Evolutionary conservation across 2,797 vertebrate species (phyloP), one percentile per base, ranked within the genome.

Genomic region (Denticeps clupeoides): DNA sequence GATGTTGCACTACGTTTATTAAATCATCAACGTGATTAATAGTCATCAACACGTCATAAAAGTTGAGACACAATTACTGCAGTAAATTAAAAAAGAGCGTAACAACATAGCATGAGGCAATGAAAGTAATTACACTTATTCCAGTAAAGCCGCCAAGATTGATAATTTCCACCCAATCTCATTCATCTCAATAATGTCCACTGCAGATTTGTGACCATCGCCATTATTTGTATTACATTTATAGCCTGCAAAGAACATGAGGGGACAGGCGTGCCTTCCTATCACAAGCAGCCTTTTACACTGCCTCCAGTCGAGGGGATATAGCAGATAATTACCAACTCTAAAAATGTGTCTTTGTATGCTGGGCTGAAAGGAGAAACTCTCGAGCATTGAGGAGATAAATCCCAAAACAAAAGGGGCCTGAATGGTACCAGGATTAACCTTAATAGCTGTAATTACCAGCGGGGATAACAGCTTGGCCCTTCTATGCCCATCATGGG

Each of bases 331-430:
- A 84, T 79, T 74, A 73, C 67, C 68, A 78, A 74, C 63, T 75
- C 64, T 74, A 73, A 80, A 74, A 61, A 69, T 71, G 69, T 67
- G 72, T 71, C 74, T 83, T 85, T 83, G 72, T 82, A 74, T 69
- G 64, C 65, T 16, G 60, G 63, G 72, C 72, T 84, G 83, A 84
- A 83, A 72, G 77, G 77, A 64, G 72, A 82, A 83, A 78, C 74
- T 85, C 79, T 82, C 62, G 69, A 82, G 68, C 70, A 65, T 71
- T 75, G 76, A 80, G 62, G 70, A 86, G 82, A 86, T 77, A 79
- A 86, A 87, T 71, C 70, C 74, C 79, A 78, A 83, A 87, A 84
- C 80, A 82, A 85, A 87, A 79, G 78, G 70, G 76, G 68, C 63
- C 74, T 67, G 80, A 81, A 74, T 80, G 79, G 69, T 75, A 59